These are phyloP conservation scores for Lemur catta DNA, from an alignment of 2,797 vertebrate genomes.

Conservation along the genomic window DNA sequence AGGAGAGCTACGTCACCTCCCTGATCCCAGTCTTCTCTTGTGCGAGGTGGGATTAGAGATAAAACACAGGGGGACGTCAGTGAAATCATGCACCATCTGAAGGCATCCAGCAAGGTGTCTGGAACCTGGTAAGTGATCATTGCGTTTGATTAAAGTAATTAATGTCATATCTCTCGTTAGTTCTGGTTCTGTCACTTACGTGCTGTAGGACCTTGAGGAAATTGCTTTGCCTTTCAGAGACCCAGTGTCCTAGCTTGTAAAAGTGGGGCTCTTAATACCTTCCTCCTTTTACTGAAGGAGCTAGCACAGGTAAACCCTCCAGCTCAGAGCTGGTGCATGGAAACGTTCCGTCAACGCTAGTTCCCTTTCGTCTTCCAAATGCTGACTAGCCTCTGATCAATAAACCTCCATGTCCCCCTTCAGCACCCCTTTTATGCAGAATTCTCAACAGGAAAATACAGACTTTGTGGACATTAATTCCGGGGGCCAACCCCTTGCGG, in stretches of 20 bases:
- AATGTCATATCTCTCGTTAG: background rate
- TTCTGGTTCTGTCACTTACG: background rate
- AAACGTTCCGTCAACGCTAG: rapidly evolving
- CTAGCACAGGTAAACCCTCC: rapidly evolving
- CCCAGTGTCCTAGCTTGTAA: background rate
- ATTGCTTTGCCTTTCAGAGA: background rate
- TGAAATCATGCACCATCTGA: background rate
- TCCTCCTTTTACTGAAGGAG: background rate
- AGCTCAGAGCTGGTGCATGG: background rate
- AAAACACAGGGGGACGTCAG: background rate
- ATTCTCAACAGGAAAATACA: background rate
- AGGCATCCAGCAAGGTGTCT: background rate
- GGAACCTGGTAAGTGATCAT: background rate
- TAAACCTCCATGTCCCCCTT: background rate
- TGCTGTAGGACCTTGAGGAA: background rate
- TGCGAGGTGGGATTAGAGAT: background rate
- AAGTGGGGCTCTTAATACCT: background rate
- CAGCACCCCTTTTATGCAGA: background rate
- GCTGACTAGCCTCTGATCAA: background rate
- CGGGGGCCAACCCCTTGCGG: background rate
- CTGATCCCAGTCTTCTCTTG: background rate
- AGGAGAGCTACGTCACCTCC: background rate
- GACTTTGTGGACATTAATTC: background rate
- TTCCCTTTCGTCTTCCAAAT: background rate
- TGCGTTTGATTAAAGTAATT: background rate